Evolutionary conservation across 2,888 invertebrate species (phyloP), one percentile per base, ranked within the genome.

Genomic region (Drosophila nr. medialis): DNA sequence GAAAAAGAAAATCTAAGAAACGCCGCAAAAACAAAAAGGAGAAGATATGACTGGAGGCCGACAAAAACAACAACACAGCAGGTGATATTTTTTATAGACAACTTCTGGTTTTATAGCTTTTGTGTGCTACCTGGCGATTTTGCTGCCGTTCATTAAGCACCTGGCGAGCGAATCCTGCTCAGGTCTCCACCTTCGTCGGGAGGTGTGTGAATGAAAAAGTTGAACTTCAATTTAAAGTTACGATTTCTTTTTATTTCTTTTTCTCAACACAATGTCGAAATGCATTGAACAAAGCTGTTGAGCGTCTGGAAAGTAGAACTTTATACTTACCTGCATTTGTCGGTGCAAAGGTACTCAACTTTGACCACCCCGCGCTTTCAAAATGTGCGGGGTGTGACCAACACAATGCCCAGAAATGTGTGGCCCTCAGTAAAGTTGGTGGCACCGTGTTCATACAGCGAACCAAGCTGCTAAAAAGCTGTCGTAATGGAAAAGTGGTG

Each of bases 21-120:
- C 27, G 24, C 10, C n/a, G 18, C 13, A 45, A 30, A 36, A 50
- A 48, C 36, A 24, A n/a, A 21, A 50, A 49, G 15, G 40, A 59
- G 62, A 72, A n/a, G 49, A 51, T 32, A 29, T 13, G 15, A 61
- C 50, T 69, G 61, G 64, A 51, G 40, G 38, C 63, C 61, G 68
- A 68, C 73, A n/a, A n/a, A n/a, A n/a, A n/a, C n/a, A n/a, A n/a
- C n/a, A n/a, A n/a, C n/a, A 80, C 82, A 84, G 77, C 87, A 80
- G 90, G 87, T 87, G 88, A 80, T 87, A 85, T 75, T 67, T 87
- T 83, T 83, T 83, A 83, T 85, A 79, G 83, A 66, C 72, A 68
- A 65, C 67, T 66, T 67, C 61, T 49, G 60, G 66, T 79, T 88
- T 85, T 88, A 82, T 77, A 54, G 89, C 75, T 72, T 72, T 70